Evolutionary conservation across 2,797 vertebrate genomes (phyloP).

Genomic region (Enoplosus armatus): DNA sequence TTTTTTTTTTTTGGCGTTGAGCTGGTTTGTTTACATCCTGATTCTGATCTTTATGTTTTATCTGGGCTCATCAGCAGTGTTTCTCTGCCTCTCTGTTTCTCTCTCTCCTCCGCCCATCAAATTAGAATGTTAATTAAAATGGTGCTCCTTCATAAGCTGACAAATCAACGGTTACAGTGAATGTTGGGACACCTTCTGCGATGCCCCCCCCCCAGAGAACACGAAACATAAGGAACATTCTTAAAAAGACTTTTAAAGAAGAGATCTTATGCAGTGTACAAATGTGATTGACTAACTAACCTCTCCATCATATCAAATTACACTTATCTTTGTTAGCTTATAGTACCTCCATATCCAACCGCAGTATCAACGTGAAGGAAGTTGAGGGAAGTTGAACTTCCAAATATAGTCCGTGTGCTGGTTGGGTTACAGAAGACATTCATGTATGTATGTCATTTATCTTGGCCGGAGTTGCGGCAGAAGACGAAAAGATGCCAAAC

Average conservation of each 20-base stretch:
- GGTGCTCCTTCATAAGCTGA: conserved; percentile 77
- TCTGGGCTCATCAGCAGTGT: conserved; percentile 78
- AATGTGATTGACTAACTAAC: background rate
- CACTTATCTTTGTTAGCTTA: conserved; percentile 2
- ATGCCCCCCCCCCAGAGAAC: conserved; percentile 72
- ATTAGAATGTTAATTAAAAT: conserved; percentile 84
- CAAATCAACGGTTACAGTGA: conserved; percentile 75
- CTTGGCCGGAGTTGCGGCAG: too few species aligned
- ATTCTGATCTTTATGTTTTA: conserved; percentile 76
- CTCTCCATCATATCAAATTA: background rate
- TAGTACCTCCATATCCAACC: too few species aligned
- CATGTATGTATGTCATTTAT: too few species aligned
- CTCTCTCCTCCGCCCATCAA: conserved; percentile 78
- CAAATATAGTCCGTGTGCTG: too few species aligned
- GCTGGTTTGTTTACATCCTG: conserved; percentile 79
- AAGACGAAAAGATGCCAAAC: too few species aligned
- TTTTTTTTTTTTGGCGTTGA: conserved; percentile 12
- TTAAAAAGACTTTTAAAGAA: too few species aligned
- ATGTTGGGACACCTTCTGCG: conserved; percentile 65
- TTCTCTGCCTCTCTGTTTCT: conserved; percentile 67
- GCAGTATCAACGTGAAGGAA: too few species aligned
- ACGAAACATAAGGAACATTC: background rate
- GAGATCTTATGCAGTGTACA: too few species aligned
- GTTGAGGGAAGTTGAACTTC: too few species aligned
- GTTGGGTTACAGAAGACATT: too few species aligned